phyloP scores from a whole-genome alignment of 2,888 invertebrate species.

The Agrypnus murinus region DNA sequence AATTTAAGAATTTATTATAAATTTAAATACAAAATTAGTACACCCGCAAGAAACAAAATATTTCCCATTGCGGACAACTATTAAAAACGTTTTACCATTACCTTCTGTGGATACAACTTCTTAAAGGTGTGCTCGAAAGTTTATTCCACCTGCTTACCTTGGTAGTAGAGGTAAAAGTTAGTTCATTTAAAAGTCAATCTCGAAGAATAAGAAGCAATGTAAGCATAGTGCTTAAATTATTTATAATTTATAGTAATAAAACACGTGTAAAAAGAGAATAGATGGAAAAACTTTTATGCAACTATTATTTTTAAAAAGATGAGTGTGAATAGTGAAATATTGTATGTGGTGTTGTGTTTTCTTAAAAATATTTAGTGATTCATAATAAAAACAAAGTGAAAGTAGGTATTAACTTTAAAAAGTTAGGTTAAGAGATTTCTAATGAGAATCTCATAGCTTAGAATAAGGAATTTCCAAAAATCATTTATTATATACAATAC shows the following conservation, averaged over 20 bases:
- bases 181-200: conserved; percentile 22
- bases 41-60: conserved; percentile 20
- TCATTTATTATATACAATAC: too few species aligned
- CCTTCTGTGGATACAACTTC: neutral
- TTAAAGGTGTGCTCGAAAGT: conserved; percentile 33
- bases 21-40: too few species aligned
- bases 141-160: conserved; percentile 39
- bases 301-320: too few species aligned
- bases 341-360: neutral
- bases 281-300: neutral
- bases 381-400: neutral
- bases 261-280: neutral
- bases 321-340: too few species aligned
- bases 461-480: too few species aligned
- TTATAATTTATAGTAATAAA: too few species aligned
- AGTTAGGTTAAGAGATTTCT: too few species aligned
- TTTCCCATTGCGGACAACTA: neutral
- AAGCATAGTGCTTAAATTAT: neutral
- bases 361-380: neutral
- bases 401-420: neutral
- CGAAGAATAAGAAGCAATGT: conserved; percentile 29
- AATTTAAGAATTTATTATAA: too few species aligned
- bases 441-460: too few species aligned
- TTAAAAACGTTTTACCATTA: too few species aligned
- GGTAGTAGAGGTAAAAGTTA: conserved; percentile 37